A percentile compares a stretch with the other conserved stretches of the same genome.
phyloP scores from a whole-genome alignment of 2,113 vertebrate species.

The Rattus rattus region DNA sequence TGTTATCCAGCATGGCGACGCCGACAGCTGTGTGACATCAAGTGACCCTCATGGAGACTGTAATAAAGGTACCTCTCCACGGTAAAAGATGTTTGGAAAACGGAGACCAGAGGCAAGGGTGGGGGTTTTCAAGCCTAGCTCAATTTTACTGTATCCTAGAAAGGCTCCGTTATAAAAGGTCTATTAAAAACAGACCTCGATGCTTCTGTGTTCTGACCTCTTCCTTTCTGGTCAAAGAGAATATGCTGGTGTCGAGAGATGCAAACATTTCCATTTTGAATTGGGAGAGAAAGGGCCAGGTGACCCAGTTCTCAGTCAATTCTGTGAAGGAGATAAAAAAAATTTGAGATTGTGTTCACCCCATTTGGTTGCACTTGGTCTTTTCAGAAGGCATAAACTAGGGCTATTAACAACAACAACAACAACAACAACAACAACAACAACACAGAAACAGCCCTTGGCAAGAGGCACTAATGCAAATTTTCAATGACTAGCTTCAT shows the following conservation, averaged over 20 bases:
- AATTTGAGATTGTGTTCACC: neutral
- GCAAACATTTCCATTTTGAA: neutral
- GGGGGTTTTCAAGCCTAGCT: neutral
- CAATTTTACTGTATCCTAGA: neutral
- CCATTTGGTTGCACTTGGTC: neutral
- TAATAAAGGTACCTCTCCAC: neutral
- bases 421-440: neutral
- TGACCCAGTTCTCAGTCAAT: neutral
- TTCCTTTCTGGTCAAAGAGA: neutral
- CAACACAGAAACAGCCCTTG: neutral
- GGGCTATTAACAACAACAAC: neutral
- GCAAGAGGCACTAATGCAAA: neutral
- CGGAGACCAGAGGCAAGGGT: neutral
- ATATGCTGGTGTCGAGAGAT: neutral
- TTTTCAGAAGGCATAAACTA: neutral
- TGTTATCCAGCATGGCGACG: neutral
- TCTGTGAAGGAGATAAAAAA: neutral
- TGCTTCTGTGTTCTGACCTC: neutral
- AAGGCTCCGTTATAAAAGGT: neutral
- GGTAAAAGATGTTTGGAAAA: neutral
- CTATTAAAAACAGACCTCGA: neutral
- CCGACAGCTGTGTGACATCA: neutral
- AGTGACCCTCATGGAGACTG: neutral
- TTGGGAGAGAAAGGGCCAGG: neutral
- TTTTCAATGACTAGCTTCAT: neutral